phyloP scores from a whole-genome alignment of 2,888 invertebrate species.

The Drosophila paramelanica region DNA sequence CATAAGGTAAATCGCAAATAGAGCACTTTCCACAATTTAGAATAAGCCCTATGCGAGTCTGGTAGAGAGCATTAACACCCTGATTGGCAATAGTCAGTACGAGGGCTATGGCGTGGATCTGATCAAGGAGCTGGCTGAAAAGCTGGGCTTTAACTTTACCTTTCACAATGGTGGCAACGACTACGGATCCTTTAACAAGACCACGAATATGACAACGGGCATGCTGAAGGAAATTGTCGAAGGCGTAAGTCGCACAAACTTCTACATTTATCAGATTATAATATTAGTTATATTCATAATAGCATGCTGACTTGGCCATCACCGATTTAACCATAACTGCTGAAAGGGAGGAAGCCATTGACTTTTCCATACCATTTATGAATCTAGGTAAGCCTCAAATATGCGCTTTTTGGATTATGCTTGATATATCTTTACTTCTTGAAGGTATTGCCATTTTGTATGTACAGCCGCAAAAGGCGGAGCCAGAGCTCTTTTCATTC shows the following conservation, averaged over 20 bases:
- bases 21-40: conserved; percentile 84
- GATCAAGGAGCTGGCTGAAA: conserved; percentile 91
- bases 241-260: conserved; percentile 72
- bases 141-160: conserved; percentile 93
- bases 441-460: conserved; percentile 94
- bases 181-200: conserved; percentile 89
- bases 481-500: conserved; percentile 95
- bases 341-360: conserved; percentile 93
- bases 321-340: conserved; percentile 96
- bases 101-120: conserved; percentile 96
- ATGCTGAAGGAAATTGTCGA: conserved; percentile 94
- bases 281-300: not conserved
- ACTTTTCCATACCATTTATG: conserved; percentile 98
- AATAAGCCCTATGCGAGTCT: conserved; percentile 95
- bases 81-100: conserved; percentile 92
- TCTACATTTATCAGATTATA: not conserved
- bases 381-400: conserved; percentile 88
- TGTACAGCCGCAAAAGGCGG: conserved; percentile 92
- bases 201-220: conserved; percentile 91
- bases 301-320: conserved; percentile 94
- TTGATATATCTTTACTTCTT: not conserved
- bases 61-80: conserved; percentile 88
- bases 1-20: not conserved
- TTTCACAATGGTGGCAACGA: conserved; percentile 91
- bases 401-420: not conserved